Conservation (phyloP, 2,113 vertebrate species). For the Pseudopodoces humilis region DNA sequence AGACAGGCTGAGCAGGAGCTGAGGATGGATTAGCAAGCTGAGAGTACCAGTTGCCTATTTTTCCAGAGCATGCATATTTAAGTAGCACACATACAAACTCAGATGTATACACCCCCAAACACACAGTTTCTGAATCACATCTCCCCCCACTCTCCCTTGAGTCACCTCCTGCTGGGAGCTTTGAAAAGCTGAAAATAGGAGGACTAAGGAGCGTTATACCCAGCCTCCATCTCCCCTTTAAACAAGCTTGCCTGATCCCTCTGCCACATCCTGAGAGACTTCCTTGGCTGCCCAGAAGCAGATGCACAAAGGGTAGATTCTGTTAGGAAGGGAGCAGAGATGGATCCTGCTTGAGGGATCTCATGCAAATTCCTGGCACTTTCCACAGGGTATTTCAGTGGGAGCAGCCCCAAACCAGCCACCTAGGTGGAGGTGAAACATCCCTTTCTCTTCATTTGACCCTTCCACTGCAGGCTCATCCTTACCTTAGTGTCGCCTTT, state of each 20-base stretch:
- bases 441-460: neutral
- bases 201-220: neutral
- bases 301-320: neutral
- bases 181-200: slow-evolving; percentile 43
- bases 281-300: neutral
- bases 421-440: neutral
- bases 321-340: neutral
- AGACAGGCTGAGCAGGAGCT: slow-evolving; percentile 1
- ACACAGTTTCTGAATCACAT: slow-evolving; percentile 17
- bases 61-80: neutral
- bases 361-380: neutral
- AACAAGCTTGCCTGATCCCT: neutral
- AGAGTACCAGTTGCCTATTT: neutral
- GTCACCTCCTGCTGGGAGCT: slow-evolving; percentile 31
- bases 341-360: neutral
- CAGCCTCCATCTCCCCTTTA: neutral
- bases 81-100: neutral
- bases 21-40: neutral
- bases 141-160: slow-evolving; percentile 40
- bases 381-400: neutral
- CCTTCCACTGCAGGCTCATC: neutral
- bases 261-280: neutral
- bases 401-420: neutral
- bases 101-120: neutral
- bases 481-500: slow-evolving; percentile 80